phyloP scores from a whole-genome alignment of 1,140 invertebrate genomes.

The Lepidurus apus region DNA sequence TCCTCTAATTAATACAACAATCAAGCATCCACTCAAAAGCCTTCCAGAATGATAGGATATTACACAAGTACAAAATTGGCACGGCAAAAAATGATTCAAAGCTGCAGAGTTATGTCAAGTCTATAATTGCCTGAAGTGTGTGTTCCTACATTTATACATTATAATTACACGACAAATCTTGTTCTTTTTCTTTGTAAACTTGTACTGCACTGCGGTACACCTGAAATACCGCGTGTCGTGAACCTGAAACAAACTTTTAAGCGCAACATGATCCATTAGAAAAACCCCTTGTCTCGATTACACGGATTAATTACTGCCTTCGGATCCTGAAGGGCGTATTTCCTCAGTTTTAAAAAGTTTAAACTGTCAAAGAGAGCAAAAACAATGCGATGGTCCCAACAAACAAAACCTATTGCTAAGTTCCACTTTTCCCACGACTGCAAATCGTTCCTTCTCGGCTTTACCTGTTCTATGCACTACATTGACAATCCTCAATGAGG shows the following conservation, averaged over 20 bases:
- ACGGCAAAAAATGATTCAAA: constrained; percentile 16
- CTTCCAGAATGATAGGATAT: background rate
- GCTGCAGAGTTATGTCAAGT: background rate
- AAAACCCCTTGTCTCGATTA: too few species aligned
- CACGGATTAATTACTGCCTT: background rate
- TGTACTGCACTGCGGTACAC: background rate
- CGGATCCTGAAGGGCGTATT: background rate
- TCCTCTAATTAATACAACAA: constrained; percentile 14
- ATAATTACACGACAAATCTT: background rate
- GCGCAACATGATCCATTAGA: background rate
- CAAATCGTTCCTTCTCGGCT: too few species aligned
- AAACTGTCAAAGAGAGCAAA: background rate
- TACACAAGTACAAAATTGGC: constrained; percentile 19
- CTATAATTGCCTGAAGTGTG: background rate
- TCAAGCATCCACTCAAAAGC: background rate
- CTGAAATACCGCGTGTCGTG: background rate
- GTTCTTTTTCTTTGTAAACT: background rate
- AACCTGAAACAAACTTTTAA: background rate
- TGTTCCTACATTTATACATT: background rate
- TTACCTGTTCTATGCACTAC: too few species aligned
- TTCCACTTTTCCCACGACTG: background rate
- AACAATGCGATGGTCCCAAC: background rate
- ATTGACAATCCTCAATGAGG: too few species aligned
- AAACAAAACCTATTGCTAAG: constrained; percentile 7
- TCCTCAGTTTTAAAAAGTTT: background rate